phyloP scores from a whole-genome alignment of 2,113 vertebrate genomes.

The Neoarius graeffei region DNA sequence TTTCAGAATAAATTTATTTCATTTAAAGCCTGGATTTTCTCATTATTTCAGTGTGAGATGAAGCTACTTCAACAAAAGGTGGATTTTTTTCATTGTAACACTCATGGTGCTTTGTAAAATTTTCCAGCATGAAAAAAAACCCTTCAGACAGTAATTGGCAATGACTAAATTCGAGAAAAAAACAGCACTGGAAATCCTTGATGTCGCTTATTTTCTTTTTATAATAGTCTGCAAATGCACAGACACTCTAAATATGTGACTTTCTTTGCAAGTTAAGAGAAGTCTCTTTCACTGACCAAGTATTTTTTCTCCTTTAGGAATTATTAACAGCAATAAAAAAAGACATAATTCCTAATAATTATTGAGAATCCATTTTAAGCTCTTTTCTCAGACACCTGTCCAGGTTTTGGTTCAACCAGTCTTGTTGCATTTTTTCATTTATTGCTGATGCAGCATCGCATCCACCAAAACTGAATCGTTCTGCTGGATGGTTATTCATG shows the following conservation, averaged over 20 bases:
- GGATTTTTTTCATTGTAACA: too few species aligned
- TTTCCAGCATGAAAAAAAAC: not conserved
- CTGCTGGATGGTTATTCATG: not conserved
- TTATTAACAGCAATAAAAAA: not conserved
- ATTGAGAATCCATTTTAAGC: not conserved
- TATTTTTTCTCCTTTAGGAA: not conserved
- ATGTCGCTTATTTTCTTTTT: not conserved
- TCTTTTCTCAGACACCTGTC: not conserved
- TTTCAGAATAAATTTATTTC: too few species aligned
- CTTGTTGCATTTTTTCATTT: not conserved
- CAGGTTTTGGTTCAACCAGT: not conserved
- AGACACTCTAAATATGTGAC: not conserved
- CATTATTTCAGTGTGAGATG: too few species aligned
- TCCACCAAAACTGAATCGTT: not conserved
- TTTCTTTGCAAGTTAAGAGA: not conserved
- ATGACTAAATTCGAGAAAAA: not conserved
- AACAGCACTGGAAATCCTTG: not conserved
- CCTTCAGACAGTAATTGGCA: not conserved
- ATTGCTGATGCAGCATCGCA: not conserved
- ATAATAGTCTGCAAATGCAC: not conserved
- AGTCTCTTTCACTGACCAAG: not conserved
- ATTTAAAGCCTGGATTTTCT: too few species aligned
- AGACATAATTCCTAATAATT: not conserved
- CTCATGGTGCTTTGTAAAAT: not conserved
- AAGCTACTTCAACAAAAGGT: too few species aligned